These are phyloP conservation scores for Grantiella picta DNA, from an alignment of 2,113 vertebrate species.

Conservation along the genomic window DNA sequence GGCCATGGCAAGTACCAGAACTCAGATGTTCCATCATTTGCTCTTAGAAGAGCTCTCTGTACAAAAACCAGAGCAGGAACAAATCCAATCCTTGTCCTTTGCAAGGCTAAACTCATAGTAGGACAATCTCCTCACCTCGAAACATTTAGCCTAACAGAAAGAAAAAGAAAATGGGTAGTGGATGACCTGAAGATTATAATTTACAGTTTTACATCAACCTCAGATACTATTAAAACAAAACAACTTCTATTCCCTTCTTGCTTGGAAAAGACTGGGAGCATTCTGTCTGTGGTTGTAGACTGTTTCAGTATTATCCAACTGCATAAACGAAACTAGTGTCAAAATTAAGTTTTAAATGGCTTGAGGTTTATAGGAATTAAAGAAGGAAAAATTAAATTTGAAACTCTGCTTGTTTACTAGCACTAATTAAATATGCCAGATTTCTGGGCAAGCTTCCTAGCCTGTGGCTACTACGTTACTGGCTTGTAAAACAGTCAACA, in stretches of 20 bases:
- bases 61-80: background rate
- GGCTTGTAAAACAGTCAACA: slow-evolving; percentile 65
- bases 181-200: slow-evolving; percentile 27
- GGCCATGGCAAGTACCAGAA: background rate
- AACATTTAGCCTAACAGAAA: background rate
- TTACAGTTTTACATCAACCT: background rate
- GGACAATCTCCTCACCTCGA: background rate
- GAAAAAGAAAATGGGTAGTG: background rate
- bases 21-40: background rate
- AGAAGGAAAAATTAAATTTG: slow-evolving; percentile 69
- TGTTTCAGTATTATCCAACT: slow-evolving; percentile 45
- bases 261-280: background rate
- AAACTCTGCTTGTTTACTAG: slow-evolving; percentile 67
- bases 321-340: slow-evolving; percentile 41
- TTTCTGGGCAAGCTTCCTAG: slow-evolving; percentile 67
- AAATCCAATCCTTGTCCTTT: background rate
- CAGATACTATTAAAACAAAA: slow-evolving; percentile 32
- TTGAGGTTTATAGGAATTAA: slow-evolving; percentile 63
- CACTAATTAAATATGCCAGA: slow-evolving; percentile 67
- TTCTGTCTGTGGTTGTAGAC: slow-evolving; percentile 25
- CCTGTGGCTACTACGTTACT: slow-evolving; percentile 67
- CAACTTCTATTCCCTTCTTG: slow-evolving; percentile 23
- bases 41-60: background rate
- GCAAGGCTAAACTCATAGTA: background rate
- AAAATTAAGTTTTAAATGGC: slow-evolving; percentile 57